Evolutionary conservation across 2,113 vertebrate genomes (phyloP), one percentile per base, ranked within the genome.

Genomic region (Cyphomyrus plagiostoma): DNA sequence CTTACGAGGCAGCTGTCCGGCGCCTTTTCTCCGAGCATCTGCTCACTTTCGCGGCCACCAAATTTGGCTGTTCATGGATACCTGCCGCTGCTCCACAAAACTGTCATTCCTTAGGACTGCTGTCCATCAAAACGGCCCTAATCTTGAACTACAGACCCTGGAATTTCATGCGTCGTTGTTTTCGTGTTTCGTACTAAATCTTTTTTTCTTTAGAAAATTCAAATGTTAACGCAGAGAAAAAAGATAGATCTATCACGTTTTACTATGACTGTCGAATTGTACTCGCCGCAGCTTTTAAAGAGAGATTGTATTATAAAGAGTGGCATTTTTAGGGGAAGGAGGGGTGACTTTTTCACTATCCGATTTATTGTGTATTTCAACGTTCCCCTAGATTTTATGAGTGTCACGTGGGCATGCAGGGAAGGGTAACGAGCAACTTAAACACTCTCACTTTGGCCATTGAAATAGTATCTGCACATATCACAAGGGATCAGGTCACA

Each of bases 391-490:
- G 35, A 88, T 58, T 84, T 88, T 53, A 74, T 8, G 46, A 52
- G 82, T 19, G 23, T 11, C 17, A 3, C 26, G 49, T 52, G 86
- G 82, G 4, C 9, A 8, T 39, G 4, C 45, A 56, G 45, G 77
- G 90, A n/a, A 49, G 56, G 80, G 66, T 91, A 88, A n/a, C 15
- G 62, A 70, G 87, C 82, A 92, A 89, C 58, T 89, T 90, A 92
- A 90, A 91, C 83, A 92, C 89, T 92, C 30, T 91, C 48, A 89
- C 26, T 92, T 91, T 93, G 92, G 80, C 93, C 93, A 95, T 93
- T 96, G 94, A 95, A 95, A 93, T 52, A 90, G 93, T 93, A 93
- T 95, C 94, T 35, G 3, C 35, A 91, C 91, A 84, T 92, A 95
- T 95, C 93, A 94, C 92, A 92, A 92, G 94, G 92, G 88, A 89